Evolutionary conservation across 2,797 vertebrate genomes (phyloP), one percentile per base, ranked within the genome.

Genomic region (Leuciscus waleckii): DNA sequence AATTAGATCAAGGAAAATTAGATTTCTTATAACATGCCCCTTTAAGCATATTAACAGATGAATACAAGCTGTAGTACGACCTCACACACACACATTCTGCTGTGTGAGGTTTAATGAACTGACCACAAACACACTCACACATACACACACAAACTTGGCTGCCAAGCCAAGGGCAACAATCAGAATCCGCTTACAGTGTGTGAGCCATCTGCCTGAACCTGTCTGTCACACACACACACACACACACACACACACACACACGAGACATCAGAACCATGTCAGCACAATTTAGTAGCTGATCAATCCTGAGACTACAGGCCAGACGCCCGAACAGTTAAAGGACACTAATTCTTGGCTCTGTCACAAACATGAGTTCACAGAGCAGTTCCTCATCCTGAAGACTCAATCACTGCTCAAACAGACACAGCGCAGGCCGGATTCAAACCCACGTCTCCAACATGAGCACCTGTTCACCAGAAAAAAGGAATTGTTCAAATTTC

Each of bases 241-340:
- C 58, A 70, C n/a, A 46, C 58, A 51, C 82, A 75, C 68, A 85
- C 81, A 56, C 43, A 83, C 82, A 84, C 32, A 71, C 46, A 83
- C 17, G 23, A 81, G 46, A 69, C 61, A 69, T 71, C 35, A 61
- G 51, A 58, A 68, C 32, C 84, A 86, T 70, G 46, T 69, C 85
- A 82, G 41, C 58, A 23, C 29, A 37, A 29, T 68, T 68, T 68
- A 39, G 16, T 9, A 69, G 43, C 87, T 58, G 82, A 82, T 88
- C 63, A 75, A 87, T 85, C 88, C 68, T 80, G 29, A 54, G 43
- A 46, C 71, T 83, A 87, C 68, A 73, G 80, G 85, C n/a, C 23
- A 46, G 23, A 73, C 26, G 54, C 71, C 87, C 41, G 2, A 32
- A 29, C 68, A 70, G 65, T 11, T 11, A 41, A 79, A 79, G 39